These are phyloP conservation scores for Calliopum simillimum DNA, from an alignment of 2,888 invertebrate species.

Conservation along the genomic window DNA sequence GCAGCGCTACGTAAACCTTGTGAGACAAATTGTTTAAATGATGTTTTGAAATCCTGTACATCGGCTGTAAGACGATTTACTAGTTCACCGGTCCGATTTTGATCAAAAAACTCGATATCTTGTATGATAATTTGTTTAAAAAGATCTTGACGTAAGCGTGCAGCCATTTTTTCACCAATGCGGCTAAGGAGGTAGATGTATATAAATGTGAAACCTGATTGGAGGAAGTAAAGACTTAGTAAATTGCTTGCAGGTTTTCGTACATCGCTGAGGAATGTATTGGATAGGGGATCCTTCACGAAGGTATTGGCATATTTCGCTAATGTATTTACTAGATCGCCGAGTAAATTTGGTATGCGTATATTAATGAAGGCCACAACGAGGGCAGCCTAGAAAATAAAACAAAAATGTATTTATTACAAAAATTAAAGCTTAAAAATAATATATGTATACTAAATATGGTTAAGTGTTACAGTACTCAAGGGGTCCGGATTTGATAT, in stretches of 20 bases:
- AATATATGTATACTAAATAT: neutral
- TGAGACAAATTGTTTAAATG: constrained; percentile 92
- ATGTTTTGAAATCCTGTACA: constrained; percentile 97
- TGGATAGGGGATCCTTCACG: constrained; percentile 63
- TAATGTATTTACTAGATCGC: constrained; percentile 84
- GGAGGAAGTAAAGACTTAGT: constrained; percentile 64
- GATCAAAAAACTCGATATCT: constrained; percentile 90
- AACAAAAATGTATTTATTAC: neutral
- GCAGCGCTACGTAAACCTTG: constrained; percentile 89
- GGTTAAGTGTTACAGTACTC: neutral
- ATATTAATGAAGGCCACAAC: constrained; percentile 90
- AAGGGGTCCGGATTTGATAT: too few species aligned
- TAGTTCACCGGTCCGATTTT: constrained; percentile 90
- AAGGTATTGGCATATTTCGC: constrained; percentile 71
- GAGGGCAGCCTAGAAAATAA: constrained; percentile 80
- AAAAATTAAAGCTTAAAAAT: neutral
- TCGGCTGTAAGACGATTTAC: constrained; percentile 92
- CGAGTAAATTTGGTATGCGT: constrained; percentile 86
- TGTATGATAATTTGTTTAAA: constrained; percentile 87
- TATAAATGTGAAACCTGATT: constrained; percentile 84
- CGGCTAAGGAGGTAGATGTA: constrained; percentile 90
- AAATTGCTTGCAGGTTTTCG: constrained; percentile 62
- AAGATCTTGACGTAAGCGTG: constrained; percentile 82
- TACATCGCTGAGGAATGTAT: constrained; percentile 63
- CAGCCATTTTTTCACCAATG: constrained; percentile 89